Evolutionary conservation across 2,113 vertebrate species (phyloP).

Genomic region (Aleadryas rufinucha): DNA sequence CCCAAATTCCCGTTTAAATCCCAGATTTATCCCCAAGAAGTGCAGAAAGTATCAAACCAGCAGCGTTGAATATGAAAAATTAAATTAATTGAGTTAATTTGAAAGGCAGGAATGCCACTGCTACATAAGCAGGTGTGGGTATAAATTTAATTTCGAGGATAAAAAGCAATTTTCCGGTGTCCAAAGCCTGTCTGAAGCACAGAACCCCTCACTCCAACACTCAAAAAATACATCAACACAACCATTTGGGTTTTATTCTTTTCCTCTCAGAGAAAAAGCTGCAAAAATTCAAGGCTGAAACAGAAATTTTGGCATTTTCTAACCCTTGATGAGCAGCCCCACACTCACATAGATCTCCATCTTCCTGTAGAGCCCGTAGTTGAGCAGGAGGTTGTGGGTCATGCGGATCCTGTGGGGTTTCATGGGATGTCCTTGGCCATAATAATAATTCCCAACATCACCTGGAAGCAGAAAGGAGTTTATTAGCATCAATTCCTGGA

Average conservation of each 20-base stretch:
- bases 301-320: rapidly evolving
- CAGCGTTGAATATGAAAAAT: background rate
- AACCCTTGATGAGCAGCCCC: background rate
- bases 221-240: background rate
- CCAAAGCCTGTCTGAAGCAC: background rate
- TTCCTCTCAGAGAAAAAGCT: background rate
- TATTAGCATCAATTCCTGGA: background rate
- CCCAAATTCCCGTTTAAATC: rapidly evolving
- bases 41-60: background rate
- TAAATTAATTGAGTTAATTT: too few species aligned
- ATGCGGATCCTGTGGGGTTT: constrained; percentile 98
- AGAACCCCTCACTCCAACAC: background rate
- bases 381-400: constrained; percentile 97
- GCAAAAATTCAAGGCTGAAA: background rate
- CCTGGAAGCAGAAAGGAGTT: constrained; percentile 69
- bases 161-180: background rate
- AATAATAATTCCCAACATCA: constrained; percentile 98
- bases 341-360: constrained; percentile 98
- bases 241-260: rapidly evolving
- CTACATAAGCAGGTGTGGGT: rapidly evolving
- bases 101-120: background rate
- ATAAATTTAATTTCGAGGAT: background rate
- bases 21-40: background rate
- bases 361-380: constrained; percentile 97
- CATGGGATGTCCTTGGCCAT: constrained; percentile 98